Conservation (phyloP, 1,140 invertebrate genomes). For the Akabosia matsudoensis region DNA sequence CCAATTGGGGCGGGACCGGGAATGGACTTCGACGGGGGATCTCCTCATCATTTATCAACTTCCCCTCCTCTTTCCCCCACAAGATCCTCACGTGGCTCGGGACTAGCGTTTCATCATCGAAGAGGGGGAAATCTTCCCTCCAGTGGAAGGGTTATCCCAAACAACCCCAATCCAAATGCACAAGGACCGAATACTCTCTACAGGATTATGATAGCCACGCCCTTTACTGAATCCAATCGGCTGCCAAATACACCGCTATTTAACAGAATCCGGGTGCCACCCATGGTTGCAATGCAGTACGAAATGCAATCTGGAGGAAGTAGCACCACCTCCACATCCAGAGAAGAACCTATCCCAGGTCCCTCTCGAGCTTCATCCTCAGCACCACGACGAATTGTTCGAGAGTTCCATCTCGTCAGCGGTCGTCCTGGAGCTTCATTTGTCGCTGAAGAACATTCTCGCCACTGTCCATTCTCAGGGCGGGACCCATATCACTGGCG, state of each 20-base stretch:
- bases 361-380: constrained; percentile 13
- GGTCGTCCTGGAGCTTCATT: constrained; percentile 8
- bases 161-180: not conserved
- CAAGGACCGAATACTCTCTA: not conserved
- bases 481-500: constrained; percentile 26
- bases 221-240: not conserved
- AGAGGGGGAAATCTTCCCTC: too few relatives aligned
- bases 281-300: constrained; percentile 40
- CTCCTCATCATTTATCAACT: not conserved
- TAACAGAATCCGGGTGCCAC: constrained; percentile 37
- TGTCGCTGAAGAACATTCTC: constrained; percentile 34
- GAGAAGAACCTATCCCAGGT: constrained; percentile 19
- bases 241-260: not conserved
- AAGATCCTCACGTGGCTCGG: not conserved
- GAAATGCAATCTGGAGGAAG: constrained; percentile 24
- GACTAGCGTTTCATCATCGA: too few relatives aligned
- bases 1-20: not conserved
- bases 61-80: constrained; percentile 12
- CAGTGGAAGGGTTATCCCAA: too few relatives aligned
- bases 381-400: not conserved
- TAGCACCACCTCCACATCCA: not conserved
- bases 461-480: constrained; percentile 41
- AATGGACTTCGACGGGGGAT: not conserved
- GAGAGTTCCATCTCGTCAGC: constrained; percentile 15
- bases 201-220: constrained; percentile 1